Percentiles rank a stretch among this genome's conserved stretches.
Conservation (phyloP, 2,797 vertebrate genomes). For the Neosalanx taihuensis region DNA sequence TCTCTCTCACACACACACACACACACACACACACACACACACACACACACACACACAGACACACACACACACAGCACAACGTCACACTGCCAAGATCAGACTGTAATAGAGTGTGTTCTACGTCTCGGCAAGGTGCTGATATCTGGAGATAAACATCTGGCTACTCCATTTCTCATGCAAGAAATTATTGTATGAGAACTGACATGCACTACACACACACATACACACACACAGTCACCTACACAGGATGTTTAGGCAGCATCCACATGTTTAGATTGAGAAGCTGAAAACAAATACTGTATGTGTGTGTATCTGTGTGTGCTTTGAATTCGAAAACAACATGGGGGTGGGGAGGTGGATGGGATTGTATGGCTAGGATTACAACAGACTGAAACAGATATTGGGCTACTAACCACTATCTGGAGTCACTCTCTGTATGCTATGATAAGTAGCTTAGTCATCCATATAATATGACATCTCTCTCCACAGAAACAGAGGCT, state of each 20-base stretch:
- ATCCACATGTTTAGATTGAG: too few relatives aligned
- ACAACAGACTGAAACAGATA: neutral
- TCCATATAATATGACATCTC: neutral
- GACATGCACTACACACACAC: too few relatives aligned
- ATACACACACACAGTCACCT: too few relatives aligned
- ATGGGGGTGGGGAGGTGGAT: too few relatives aligned
- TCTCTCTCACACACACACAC: neutral
- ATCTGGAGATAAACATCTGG: neutral
- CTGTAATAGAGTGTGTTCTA: neutral
- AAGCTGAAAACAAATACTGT: too few relatives aligned
- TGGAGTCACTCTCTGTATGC: neutral
- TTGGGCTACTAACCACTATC: neutral
- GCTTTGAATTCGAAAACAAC: neutral
- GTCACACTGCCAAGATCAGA: neutral
- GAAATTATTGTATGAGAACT: neutral
- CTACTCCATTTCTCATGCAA: neutral
- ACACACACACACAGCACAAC: neutral
- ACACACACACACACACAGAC: neutral
- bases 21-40: neutral
- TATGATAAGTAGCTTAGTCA: neutral
- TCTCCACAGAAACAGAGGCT: constrained; percentile 52
- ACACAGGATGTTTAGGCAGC: too few relatives aligned
- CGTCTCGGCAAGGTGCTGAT: neutral
- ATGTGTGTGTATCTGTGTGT: neutral
- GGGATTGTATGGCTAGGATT: too few relatives aligned